Conservation (phyloP, 2,888 invertebrate species). For the Teleiodes luculella region DNA sequence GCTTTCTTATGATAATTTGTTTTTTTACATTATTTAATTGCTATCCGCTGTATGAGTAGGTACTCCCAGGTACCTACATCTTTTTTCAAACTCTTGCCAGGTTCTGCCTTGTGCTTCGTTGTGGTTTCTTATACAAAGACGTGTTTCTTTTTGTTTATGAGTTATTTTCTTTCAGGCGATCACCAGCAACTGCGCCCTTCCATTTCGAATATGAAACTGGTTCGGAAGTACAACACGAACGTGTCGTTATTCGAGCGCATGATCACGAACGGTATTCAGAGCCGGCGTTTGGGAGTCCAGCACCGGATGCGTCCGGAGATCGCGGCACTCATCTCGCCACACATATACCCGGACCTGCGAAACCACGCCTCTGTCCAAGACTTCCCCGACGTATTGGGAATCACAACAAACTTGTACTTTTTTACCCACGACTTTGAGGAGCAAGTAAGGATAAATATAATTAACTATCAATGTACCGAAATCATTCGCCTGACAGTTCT, state of each 20-base stretch:
- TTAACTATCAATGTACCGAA: too few species aligned
- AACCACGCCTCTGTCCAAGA: conserved; percentile 80
- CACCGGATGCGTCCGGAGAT: conserved; percentile 86
- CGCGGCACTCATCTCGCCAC: conserved; percentile 78
- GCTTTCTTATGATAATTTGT: too few species aligned
- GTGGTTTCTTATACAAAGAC: too few species aligned
- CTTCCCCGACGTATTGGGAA: conserved; percentile 79
- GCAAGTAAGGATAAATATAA: conserved; percentile 51
- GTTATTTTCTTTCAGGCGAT: conserved; percentile 74
- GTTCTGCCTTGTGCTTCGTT: too few species aligned
- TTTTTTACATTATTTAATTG: too few species aligned
- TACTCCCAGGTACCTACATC: too few species aligned
- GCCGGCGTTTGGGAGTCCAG: conserved; percentile 81
- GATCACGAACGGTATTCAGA: conserved; percentile 82
- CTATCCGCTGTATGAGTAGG: too few species aligned
- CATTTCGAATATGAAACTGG: conserved; percentile 82
- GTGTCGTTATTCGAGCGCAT: conserved; percentile 90
- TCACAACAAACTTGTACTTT: conserved; percentile 83
- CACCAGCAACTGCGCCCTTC: conserved; percentile 89
- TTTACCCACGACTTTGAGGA: conserved; percentile 81
- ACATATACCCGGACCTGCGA: conserved; percentile 82
- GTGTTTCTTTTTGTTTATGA: not conserved
- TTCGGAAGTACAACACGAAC: conserved; percentile 82
- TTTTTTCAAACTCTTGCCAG: too few species aligned
- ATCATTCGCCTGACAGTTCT: too few species aligned